Evolutionary conservation across 2,113 vertebrate species (phyloP).

Genomic region (Orthochromis malagaraziensis): DNA sequence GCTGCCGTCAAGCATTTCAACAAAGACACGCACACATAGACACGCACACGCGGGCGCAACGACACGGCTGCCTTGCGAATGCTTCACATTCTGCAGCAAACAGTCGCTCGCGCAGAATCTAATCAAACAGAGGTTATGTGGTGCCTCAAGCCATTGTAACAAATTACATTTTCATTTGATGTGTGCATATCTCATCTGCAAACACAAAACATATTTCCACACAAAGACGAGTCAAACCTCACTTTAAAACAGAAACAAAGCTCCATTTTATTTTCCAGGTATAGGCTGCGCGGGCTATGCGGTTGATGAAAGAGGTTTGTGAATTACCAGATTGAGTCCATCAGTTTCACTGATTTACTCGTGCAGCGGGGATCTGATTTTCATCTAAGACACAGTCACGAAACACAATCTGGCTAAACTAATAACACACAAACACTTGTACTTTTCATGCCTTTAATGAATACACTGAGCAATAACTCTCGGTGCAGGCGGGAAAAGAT

Average conservation of each 20-base stretch:
- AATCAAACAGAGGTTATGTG: conserved; percentile 59
- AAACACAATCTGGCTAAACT: background rate
- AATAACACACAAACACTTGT: background rate
- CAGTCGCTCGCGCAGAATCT: conserved; percentile 40
- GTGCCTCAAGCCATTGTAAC: conserved; percentile 54
- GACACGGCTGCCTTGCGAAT: conserved; percentile 1
- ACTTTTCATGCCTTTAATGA: background rate
- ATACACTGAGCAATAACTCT: background rate
- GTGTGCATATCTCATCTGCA: conserved; percentile 31
- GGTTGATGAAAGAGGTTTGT: background rate
- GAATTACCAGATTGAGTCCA: background rate
- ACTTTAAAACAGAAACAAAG: conserved; percentile 6
- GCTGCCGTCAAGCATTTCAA: conserved; percentile 47
- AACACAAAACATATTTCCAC: conserved; percentile 26
- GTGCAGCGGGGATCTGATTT: background rate
- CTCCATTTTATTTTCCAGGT: background rate
- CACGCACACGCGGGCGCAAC: background rate
- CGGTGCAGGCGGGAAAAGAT: background rate
- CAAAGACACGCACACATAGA: conserved; percentile 2
- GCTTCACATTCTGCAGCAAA: conserved; percentile 34
- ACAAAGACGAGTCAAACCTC: background rate
- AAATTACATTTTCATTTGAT: conserved; percentile 62
- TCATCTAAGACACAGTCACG: background rate
- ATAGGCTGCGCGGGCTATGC: background rate
- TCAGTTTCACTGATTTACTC: background rate